Conservation (phyloP, 2,113 vertebrate genomes). For the Hypocryptadius cinnamomeus region DNA sequence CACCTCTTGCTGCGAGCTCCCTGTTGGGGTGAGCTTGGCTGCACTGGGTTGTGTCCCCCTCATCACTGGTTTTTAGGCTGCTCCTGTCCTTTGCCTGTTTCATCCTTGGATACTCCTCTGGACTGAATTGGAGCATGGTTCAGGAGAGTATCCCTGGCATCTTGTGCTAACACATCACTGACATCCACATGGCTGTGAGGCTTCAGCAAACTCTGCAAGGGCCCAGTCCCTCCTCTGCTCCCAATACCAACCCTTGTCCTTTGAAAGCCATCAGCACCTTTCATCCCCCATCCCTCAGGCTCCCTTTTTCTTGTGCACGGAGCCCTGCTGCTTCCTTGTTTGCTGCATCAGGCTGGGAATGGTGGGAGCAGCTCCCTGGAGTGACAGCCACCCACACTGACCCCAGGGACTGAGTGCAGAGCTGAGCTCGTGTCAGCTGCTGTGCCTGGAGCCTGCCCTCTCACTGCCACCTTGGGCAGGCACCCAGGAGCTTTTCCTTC, state of each 20-base stretch:
- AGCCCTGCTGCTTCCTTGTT: background rate
- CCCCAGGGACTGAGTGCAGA: fast-evolving
- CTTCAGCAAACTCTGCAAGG: background rate
- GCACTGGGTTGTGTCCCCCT: background rate
- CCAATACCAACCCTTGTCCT: background rate
- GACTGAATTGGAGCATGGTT: background rate
- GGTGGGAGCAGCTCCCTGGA: background rate
- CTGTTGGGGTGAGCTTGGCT: background rate
- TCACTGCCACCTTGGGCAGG: background rate
- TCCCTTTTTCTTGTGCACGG: fast-evolving
- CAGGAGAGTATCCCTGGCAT: background rate
- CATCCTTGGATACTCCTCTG: background rate
- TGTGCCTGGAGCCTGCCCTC: background rate
- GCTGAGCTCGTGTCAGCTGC: background rate
- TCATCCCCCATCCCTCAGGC: background rate
- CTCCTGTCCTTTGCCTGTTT: background rate
- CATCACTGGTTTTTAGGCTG: background rate
- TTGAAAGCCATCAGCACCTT: background rate
- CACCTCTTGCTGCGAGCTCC: background rate
- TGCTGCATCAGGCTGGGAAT: background rate
- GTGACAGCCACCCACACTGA: background rate
- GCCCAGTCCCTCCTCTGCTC: background rate
- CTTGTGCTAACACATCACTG: background rate
- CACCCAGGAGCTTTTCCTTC: background rate
- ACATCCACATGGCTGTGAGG: background rate